phyloP scores from a whole-genome alignment of 2,113 vertebrate species.

The Daboia siamensis region DNA sequence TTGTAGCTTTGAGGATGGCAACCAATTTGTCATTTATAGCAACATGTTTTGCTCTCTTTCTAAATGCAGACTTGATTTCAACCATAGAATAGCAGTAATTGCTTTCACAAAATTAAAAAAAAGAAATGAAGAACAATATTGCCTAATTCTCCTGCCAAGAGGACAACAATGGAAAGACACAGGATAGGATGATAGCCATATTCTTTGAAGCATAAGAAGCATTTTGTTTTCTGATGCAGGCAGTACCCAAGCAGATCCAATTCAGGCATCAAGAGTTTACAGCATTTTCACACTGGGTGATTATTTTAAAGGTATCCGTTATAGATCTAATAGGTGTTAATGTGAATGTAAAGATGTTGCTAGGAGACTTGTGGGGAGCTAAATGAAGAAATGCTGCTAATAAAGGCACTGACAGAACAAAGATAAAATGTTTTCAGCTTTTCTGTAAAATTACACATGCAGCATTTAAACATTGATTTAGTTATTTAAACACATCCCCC shows the following conservation, averaged over 20 bases:
- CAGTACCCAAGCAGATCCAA: conserved; percentile 28
- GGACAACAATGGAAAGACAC: neutral
- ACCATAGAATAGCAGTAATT: neutral
- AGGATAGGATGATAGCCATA: neutral
- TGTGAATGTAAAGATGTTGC: conserved; percentile 49
- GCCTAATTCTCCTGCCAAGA: conserved; percentile 5
- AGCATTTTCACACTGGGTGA: conserved; percentile 17
- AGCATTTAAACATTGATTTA: conserved; percentile 7
- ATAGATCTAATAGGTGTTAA: conserved; percentile 49
- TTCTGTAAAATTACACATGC: conserved; percentile 30
- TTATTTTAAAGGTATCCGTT: conserved; percentile 52
- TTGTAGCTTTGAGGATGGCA: neutral
- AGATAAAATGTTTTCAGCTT: conserved; percentile 29
- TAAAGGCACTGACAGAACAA: conserved; percentile 15
- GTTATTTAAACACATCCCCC: neutral
- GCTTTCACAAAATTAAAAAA: neutral
- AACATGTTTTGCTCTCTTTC: conserved; percentile 5
- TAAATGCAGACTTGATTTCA: conserved; percentile 9
- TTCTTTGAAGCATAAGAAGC: conserved; percentile 19
- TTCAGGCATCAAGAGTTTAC: conserved; percentile 39
- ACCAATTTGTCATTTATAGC: conserved; percentile 12
- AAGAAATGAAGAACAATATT: neutral
- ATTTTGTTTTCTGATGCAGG: conserved; percentile 34
- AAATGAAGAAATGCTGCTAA: conserved; percentile 53
- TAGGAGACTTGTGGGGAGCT: conserved; percentile 58